Conservation (phyloP, 2,888 invertebrate species). For the Callosobruchus maculatus region DNA sequence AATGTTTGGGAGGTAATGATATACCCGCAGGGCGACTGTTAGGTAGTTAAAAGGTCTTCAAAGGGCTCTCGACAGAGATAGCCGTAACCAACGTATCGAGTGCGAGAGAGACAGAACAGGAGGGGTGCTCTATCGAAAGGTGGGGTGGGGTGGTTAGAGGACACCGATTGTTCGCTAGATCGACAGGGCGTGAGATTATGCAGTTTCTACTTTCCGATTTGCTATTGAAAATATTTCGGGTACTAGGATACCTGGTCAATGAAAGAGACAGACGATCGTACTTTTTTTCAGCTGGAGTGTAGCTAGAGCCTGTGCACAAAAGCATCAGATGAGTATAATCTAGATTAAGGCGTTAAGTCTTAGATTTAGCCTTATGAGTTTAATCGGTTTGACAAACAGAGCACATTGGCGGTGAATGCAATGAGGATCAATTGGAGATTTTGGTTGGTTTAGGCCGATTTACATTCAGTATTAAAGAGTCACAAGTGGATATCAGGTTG, state of each 20-base stretch:
- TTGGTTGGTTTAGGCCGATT: too few relatives aligned
- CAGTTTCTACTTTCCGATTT: constrained; percentile 31
- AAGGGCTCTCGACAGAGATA: not conserved
- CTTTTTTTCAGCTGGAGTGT: not conserved
- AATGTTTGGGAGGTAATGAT: constrained; percentile 1
- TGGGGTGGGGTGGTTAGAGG: constrained; percentile 13
- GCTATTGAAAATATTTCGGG: constrained; percentile 1
- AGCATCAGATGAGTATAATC: not conserved
- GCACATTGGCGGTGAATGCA: not conserved
- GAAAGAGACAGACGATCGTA: not conserved
- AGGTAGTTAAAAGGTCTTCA: not conserved
- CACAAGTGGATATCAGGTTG: not conserved
- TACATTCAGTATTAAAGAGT: not conserved
- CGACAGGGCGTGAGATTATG: constrained; percentile 40
- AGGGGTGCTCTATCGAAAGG: not conserved
- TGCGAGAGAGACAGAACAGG: not conserved
- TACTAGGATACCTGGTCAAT: not conserved
- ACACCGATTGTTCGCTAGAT: constrained; percentile 25
- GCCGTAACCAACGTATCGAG: not conserved
- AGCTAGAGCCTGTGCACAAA: not conserved
- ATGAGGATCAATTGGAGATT: not conserved
- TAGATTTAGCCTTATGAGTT: not conserved
- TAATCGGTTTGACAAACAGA: not conserved
- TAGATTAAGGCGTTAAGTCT: not conserved
- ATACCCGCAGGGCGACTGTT: not conserved